Evolutionary conservation across 2,888 invertebrate species (phyloP).

Genomic region (Leucophora obtusa): DNA sequence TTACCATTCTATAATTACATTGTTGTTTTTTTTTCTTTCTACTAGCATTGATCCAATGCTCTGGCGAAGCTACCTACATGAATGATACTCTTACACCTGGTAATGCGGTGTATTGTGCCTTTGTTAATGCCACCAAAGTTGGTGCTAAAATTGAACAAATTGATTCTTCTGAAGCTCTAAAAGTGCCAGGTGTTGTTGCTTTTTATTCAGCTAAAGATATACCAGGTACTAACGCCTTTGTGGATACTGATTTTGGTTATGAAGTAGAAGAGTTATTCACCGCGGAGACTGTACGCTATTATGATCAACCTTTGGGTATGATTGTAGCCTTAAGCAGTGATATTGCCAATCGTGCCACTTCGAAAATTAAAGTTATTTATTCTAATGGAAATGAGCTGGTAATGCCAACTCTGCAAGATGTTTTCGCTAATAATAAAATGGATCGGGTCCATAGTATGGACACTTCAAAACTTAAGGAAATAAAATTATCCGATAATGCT

Average conservation of each 20-base stretch:
- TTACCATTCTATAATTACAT: not conserved
- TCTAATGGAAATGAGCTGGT: conserved; percentile 60
- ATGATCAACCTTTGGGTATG: conserved; percentile 86
- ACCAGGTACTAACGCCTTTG: conserved; percentile 82
- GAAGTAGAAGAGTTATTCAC: conserved; percentile 78
- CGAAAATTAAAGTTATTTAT: conserved; percentile 80
- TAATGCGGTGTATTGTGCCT: conserved; percentile 82
- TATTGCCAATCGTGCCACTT: conserved; percentile 81
- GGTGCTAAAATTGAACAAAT: conserved; percentile 81
- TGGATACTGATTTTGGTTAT: conserved; percentile 74
- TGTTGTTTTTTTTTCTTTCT: not conserved
- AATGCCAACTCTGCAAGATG: conserved; percentile 65
- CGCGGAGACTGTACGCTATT: conserved; percentile 78
- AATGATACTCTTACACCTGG: conserved; percentile 84
- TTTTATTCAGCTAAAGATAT: conserved; percentile 83
- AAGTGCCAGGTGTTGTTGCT: conserved; percentile 82
- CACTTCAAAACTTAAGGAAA: conserved; percentile 40
- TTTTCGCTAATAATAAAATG: conserved; percentile 41
- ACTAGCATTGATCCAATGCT: conserved; percentile 83
- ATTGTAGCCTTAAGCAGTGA: conserved; percentile 83
- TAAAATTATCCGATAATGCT: conserved; percentile 47
- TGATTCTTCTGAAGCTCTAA: conserved; percentile 81
- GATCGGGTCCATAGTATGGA: conserved; percentile 61
- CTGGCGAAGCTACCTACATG: conserved; percentile 87
- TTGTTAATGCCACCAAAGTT: conserved; percentile 82